Evolutionary conservation across 2,888 invertebrate genomes (phyloP).

Genomic region (Toxonevra muliebris): DNA sequence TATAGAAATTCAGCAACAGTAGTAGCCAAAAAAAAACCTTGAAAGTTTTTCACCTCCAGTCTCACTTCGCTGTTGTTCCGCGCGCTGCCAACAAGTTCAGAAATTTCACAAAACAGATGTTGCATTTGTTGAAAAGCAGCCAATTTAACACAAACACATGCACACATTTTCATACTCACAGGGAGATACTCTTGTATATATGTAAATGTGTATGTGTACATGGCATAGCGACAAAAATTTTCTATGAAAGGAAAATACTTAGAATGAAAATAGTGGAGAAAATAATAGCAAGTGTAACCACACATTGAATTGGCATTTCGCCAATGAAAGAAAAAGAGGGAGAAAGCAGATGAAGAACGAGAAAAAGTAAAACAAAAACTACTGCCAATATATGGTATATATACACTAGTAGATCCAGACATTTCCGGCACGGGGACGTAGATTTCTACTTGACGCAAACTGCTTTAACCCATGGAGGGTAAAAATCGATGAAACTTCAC

Average conservation of each 20-base stretch:
- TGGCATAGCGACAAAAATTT: slow-evolving; percentile 61
- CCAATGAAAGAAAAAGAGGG: slow-evolving; percentile 35
- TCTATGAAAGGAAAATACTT: slow-evolving; percentile 47
- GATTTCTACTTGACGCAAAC: no score
- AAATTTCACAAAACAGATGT: slow-evolving; percentile 52
- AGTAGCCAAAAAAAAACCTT: no score
- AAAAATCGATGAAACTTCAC: no score
- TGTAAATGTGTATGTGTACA: slow-evolving; percentile 24
- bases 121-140: slow-evolving; percentile 61
- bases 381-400: background rate
- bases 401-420: no score
- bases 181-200: slow-evolving; percentile 23
- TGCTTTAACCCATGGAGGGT: no score
- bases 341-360: background rate
- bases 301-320: slow-evolving; percentile 58
- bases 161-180: slow-evolving; percentile 33
- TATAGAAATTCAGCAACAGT: no score
- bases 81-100: background rate
- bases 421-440: no score
- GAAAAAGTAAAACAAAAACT: slow-evolving; percentile 8
- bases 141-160: slow-evolving; percentile 51
- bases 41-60: no score
- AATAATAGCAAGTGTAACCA: slow-evolving; percentile 59
- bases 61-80: no score
- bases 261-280: slow-evolving; percentile 36